These are phyloP conservation scores for Bhutanitis thaidina DNA, from an alignment of 2,888 invertebrate genomes.

Conservation along the genomic window DNA sequence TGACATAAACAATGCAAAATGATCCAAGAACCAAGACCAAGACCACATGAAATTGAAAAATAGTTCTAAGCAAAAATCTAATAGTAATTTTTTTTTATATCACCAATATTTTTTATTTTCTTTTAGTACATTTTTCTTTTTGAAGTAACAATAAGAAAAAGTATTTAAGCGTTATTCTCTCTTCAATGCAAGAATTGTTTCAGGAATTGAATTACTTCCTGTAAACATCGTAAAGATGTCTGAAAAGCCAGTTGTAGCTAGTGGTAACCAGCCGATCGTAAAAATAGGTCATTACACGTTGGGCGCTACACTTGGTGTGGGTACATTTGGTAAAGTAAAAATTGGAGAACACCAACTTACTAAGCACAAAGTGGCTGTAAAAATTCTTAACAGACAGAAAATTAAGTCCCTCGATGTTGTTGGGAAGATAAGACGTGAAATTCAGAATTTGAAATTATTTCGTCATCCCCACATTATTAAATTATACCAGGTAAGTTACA, in stretches of 20 bases:
- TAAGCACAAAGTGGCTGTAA: slow-evolving; percentile 98
- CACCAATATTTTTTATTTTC: too few species aligned
- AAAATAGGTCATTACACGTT: slow-evolving; percentile 99
- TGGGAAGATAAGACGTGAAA: slow-evolving; percentile 98
- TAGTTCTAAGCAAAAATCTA: too few species aligned
- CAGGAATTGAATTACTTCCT: slow-evolving; percentile 12
- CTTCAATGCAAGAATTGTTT: neutral
- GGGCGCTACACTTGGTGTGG: slow-evolving; percentile 93
- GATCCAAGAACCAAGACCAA: too few species aligned
- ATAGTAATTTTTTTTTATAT: too few species aligned
- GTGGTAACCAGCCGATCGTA: slow-evolving; percentile 85
- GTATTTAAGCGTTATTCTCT: neutral
- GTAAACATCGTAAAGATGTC: slow-evolving; percentile 43
- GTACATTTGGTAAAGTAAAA: slow-evolving; percentile 99
- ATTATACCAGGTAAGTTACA: slow-evolving; percentile 84
- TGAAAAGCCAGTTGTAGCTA: slow-evolving; percentile 60
- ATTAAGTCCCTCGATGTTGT: slow-evolving; percentile 99
- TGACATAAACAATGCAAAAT: too few species aligned
- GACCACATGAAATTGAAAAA: too few species aligned
- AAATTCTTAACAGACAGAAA: slow-evolving; percentile 98
- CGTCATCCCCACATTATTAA: slow-evolving; percentile 99
- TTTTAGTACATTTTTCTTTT: neutral
- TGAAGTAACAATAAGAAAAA: neutral
- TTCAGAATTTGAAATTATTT: slow-evolving; percentile 99
- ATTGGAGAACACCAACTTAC: slow-evolving; percentile 99